Evolutionary conservation across 2,797 vertebrate species (phyloP), one percentile per base, ranked within the genome.

Genomic region (Liparis tanakae): DNA sequence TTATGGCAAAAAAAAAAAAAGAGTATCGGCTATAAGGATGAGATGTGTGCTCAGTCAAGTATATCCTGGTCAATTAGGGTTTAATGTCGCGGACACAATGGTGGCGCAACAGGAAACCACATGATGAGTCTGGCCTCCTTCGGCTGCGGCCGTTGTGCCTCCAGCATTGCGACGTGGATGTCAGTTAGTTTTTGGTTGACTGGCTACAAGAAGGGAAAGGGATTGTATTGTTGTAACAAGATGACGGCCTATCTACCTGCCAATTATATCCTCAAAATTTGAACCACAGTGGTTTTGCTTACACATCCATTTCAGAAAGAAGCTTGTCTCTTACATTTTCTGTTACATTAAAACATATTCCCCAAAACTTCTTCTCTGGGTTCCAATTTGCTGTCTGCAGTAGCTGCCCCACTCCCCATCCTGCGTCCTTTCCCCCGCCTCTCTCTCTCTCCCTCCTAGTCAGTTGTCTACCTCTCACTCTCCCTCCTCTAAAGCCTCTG

Each of bases 71-170:
- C 79, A 85, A 90, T 87, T 88, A 78, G 78, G 51, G 60, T 88
- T 90, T 85, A 88, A 88, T 88, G 85, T 87, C 20, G 82, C 88
- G 89, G 86, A 91, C 91, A 87, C 76, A 86, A 85, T 78, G 66
- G 85, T 58, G 75, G 63, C 13, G 60, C 72, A 84, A 84, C 81
- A 81, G 81, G 62, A 88, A 86, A 85, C 79, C 81, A 83, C 82
- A 85, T 82, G 84, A 89, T 82, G 77, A 81, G 22, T 66, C 17
- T 10, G 48, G 46, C 37, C 56, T 65, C 72, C 72, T 67, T 69
- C 78, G 80, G 69, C 79, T 74, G 56, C 44, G 44, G 46, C 33
- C 33, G 51, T 67, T 51, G 25, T n/a, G 44, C 70, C 75, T 81
- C 39, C 3, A 75, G 62, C 17, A 0, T 48, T 74, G 70, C 55